A percentile compares a stretch with the other conserved stretches of the same genome.
phyloP scores from a whole-genome alignment of 2,113 vertebrate genomes.

The Tor tambroides region DNA sequence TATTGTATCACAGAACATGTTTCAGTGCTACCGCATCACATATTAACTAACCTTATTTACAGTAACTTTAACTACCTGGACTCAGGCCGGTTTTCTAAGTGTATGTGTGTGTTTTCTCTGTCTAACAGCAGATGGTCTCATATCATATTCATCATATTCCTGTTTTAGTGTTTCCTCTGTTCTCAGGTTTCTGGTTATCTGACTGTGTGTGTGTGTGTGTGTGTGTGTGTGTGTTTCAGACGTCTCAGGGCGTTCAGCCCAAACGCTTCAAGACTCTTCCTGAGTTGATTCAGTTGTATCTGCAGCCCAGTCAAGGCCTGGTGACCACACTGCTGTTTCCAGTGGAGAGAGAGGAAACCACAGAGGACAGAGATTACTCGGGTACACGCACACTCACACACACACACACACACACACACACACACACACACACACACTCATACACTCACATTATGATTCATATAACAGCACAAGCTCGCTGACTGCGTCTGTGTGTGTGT shows the following conservation, averaged over 20 bases:
- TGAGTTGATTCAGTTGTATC: slow-evolving; percentile 89
- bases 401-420: not conserved
- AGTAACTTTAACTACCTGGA: too few relatives aligned
- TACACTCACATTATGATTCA: not conserved
- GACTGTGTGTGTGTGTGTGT: slow-evolving; percentile 27
- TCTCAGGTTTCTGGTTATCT: not conserved
- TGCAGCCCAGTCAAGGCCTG: slow-evolving; percentile 95
- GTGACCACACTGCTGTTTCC: slow-evolving; percentile 89
- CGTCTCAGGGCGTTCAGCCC: slow-evolving; percentile 92
- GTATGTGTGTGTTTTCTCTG: not conserved
- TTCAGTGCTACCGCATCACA: too few relatives aligned
- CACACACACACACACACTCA: slow-evolving; percentile 13
- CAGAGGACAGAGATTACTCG: slow-evolving; percentile 89
- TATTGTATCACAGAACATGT: too few relatives aligned
- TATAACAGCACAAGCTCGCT: not conserved
- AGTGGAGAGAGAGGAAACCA: slow-evolving; percentile 87
- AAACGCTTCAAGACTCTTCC: slow-evolving; percentile 89
- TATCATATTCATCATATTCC: not conserved
- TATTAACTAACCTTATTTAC: too few relatives aligned
- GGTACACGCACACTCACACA: slow-evolving; percentile 71
- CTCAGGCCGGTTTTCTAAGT: not conserved
- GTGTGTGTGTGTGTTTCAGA: slow-evolving; percentile 74
- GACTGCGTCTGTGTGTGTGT: slow-evolving; percentile 13
- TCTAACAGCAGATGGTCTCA: not conserved
- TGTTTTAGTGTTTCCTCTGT: not conserved